Base-by-base conservation (phyloP, 2,113 vertebrate genomes). In the Kryptolebias marmoratus region DNA sequence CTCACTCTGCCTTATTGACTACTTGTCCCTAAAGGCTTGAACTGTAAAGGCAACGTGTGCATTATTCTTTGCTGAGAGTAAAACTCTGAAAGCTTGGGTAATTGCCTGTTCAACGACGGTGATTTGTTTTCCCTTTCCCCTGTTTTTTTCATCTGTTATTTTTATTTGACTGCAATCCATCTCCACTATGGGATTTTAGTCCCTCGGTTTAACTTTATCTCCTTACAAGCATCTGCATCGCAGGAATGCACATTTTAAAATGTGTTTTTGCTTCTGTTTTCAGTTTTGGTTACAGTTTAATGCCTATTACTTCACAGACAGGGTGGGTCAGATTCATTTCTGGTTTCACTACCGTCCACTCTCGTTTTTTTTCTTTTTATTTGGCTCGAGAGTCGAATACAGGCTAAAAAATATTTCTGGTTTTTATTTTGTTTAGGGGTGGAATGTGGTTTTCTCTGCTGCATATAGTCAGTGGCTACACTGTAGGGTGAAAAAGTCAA, bases 281-380 rank as follows among this genome's bases (percentile, higher is more conserved):
- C 15, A 60, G 59, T 58, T 74, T 75, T 62, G 64, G 65, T 76
- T 32, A 76, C 60, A 48, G 50, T 77, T 78, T 48, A 65, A 48
- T 64, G 48, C 71, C 55, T 18, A 14, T 64, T 67, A 56, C 30
- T 77, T 66, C 28, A 66, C 45, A 64, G 57, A 49, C 61, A 73
- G 79, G 87, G 81, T 68, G 83, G 81, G 81, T 73, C 75, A 0
- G n/a, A 28, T 75, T 57, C 47, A 70, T 73, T 81, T 82, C 61
- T 61, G 45, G 48, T 67, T 71, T 61, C 49, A 28, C 62, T 58
- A 11, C 56, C 45, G 42, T 86, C 64, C 58, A 82, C 70, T 72
- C 79, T 86, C 69, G 85, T 86, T 85, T 86, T 86, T 84, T 80
- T 88, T 88, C 10, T 42, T 42, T 42, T 73, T 11, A 54, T 30